phyloP scores from a whole-genome alignment of 1,140 invertebrate species.

The Lysiphlebus fabarum region DNA sequence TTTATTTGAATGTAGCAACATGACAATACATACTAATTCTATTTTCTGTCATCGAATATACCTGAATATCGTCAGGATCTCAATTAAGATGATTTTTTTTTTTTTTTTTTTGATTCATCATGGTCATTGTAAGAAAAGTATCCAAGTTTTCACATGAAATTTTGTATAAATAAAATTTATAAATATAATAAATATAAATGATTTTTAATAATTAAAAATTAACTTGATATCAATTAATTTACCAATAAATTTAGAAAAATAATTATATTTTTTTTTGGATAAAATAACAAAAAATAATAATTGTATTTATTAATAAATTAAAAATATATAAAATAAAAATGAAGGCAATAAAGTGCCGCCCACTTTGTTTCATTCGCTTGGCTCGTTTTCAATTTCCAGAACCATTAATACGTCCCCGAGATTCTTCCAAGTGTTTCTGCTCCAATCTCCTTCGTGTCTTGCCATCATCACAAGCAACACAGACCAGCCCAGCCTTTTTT shows the following conservation, averaged over 20 bases:
- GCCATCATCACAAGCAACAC: constrained; percentile 12
- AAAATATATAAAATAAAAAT: constrained; percentile 28
- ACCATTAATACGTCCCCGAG: constrained; percentile 47
- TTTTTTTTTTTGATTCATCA: constrained; percentile 17
- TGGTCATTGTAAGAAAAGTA: too few relatives aligned
- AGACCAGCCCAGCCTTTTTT: constrained; percentile 22
- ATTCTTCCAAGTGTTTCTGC: constrained; percentile 29
- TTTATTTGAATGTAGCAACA: not conserved
- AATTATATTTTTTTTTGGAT: too few relatives aligned
- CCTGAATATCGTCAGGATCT: not conserved
- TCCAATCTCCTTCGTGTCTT: constrained; percentile 26
- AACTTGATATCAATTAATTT: too few relatives aligned
- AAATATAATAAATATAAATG: too few relatives aligned
- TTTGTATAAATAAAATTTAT: too few relatives aligned
- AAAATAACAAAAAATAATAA: too few relatives aligned
- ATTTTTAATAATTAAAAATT: too few relatives aligned
- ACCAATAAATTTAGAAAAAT: too few relatives aligned
- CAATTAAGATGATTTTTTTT: constrained; percentile 17
- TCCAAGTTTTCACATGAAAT: too few relatives aligned
- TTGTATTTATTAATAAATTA: too few relatives aligned
- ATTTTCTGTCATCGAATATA: constrained; percentile 13
- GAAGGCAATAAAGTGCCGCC: constrained; percentile 35
- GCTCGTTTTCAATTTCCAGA: constrained; percentile 53
- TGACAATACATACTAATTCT: constrained; percentile 16
- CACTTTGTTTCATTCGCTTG: constrained; percentile 37